Conservation (phyloP, 2,888 invertebrate genomes). For the Zeuzera pyrina region DNA sequence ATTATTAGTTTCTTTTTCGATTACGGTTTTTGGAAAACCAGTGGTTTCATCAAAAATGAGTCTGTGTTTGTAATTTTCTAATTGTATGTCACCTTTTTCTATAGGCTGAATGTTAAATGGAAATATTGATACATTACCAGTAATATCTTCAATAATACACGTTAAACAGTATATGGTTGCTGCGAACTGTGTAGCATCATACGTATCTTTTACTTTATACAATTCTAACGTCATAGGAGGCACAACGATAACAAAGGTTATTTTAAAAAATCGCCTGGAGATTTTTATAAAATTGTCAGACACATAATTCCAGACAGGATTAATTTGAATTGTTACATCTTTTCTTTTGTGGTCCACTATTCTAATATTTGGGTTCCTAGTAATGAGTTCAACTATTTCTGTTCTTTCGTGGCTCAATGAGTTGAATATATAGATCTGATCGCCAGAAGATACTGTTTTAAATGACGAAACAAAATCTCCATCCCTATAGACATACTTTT, state of each 20-base stretch:
- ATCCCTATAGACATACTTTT: conserved; percentile 51
- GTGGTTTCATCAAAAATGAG: conserved; percentile 85
- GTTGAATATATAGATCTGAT: conserved; percentile 85
- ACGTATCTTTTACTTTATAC: conserved; percentile 67
- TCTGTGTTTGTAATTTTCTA: conserved; percentile 86
- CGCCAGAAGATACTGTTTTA: conserved; percentile 68
- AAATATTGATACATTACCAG: conserved; percentile 21
- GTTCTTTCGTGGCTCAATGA: conserved; percentile 84
- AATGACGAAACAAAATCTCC: conserved; percentile 51
- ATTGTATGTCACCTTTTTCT: conserved; percentile 83
- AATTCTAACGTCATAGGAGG: conserved; percentile 83
- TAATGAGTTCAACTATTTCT: conserved; percentile 82
- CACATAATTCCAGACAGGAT: conserved; percentile 51
- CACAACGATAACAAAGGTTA: conserved; percentile 82
- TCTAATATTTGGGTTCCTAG: conserved; percentile 80
- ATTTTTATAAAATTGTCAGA: conserved; percentile 37
- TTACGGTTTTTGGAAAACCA: conserved; percentile 85
- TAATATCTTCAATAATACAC: conserved; percentile 35
- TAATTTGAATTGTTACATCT: conserved; percentile 56
- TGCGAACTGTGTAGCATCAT: conserved; percentile 40
- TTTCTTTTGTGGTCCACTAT: conserved; percentile 78
- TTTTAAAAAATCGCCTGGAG: conserved; percentile 67
- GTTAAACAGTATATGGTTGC: conserved; percentile 41
- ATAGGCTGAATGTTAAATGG: conserved; percentile 75
- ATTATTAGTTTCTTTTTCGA: conserved; percentile 64